Evolutionary conservation across 2,797 vertebrate species (phyloP).

Genomic region (Ammospiza maritima): DNA sequence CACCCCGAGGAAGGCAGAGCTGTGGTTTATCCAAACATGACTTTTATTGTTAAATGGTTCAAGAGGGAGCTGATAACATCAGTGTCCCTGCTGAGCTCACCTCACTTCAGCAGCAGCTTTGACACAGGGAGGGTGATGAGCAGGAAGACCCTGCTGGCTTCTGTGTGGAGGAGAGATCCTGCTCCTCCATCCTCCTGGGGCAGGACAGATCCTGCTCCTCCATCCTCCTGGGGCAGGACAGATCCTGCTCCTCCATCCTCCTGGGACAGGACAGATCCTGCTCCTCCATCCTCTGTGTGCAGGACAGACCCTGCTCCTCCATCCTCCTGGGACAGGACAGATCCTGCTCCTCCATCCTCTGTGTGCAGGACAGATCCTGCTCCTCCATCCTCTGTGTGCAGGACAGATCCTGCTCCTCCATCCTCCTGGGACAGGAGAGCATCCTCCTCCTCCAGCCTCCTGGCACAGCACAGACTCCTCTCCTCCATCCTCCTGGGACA

Average conservation of each 20-base stretch:
- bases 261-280: not conserved
- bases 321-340: too few relatives aligned
- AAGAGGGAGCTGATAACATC: not conserved
- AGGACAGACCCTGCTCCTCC: too few relatives aligned
- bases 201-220: not conserved
- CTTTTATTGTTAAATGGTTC: not conserved
- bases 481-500: too few relatives aligned
- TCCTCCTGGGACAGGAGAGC: too few relatives aligned
- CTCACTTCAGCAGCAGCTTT: not conserved
- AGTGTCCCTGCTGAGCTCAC: rapidly evolving
- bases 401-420: too few relatives aligned
- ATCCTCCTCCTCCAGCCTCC: not conserved
- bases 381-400: too few relatives aligned
- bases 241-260: not conserved
- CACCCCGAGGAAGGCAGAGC: not conserved
- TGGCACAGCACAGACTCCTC: too few relatives aligned
- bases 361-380: too few relatives aligned
- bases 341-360: too few relatives aligned
- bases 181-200: not conserved
- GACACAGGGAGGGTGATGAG: not conserved
- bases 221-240: not conserved
- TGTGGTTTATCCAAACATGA: not conserved
- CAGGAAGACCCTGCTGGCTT: not conserved
- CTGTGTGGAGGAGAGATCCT: not conserved
- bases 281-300: not conserved